These are phyloP conservation scores for Coracias cyanogaster DNA, from an alignment of 2,797 vertebrate species.

Conservation along the genomic window DNA sequence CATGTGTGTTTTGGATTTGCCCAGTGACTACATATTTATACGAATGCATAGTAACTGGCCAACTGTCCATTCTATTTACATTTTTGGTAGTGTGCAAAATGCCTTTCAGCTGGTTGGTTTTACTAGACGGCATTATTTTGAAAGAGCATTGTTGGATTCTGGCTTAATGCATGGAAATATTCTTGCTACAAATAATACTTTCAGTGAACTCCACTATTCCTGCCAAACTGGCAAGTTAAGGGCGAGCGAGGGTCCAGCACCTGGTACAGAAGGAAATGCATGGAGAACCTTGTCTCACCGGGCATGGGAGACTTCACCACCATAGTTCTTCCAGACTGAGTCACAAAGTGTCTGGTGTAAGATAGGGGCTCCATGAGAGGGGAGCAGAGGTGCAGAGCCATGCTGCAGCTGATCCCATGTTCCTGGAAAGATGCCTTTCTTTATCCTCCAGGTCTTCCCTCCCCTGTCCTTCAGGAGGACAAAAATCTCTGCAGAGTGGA, in stretches of 20 bases:
- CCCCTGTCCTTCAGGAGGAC: not conserved
- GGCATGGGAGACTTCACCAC: not conserved
- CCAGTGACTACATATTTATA: not conserved
- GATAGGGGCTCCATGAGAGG: not conserved
- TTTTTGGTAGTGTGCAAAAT: slow-evolving; percentile 48
- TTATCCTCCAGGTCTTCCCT: not conserved
- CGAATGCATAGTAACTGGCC: not conserved
- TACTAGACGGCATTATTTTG: slow-evolving; percentile 44
- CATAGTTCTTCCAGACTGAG: not conserved
- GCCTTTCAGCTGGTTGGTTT: slow-evolving; percentile 63
- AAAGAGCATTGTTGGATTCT: slow-evolving; percentile 38
- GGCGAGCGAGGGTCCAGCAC: not conserved
- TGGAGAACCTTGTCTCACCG: not conserved
- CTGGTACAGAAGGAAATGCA: not conserved
- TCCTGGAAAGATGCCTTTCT: not conserved
- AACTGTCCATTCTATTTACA: slow-evolving; percentile 56
- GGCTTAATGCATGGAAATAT: slow-evolving; percentile 12
- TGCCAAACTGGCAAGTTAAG: not conserved
- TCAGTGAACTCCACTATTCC: not conserved
- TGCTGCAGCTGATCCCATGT: not conserved
- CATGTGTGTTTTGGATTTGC: slow-evolving; percentile 22
- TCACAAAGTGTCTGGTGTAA: not conserved
- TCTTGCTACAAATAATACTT: slow-evolving; percentile 35
- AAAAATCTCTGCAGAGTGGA: not conserved
- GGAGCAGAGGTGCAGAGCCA: not conserved